Conservation (phyloP, 2,888 invertebrate genomes). For the Leptopilina drosophilae region DNA sequence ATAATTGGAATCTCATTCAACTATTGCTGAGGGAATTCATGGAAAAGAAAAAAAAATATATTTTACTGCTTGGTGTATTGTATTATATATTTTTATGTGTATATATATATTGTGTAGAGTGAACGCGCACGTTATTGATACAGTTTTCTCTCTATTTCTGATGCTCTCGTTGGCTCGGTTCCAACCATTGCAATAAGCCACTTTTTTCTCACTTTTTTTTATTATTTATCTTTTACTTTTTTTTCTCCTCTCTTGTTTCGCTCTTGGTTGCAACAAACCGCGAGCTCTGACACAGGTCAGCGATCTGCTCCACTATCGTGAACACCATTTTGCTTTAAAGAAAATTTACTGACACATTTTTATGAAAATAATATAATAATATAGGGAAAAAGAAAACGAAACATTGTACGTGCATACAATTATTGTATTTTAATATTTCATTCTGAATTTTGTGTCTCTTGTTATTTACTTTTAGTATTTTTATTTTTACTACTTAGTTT, state of each 20-base stretch:
- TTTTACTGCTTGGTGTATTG: no score
- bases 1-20: slow-evolving; percentile 1
- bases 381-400: no score
- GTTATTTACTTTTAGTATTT: no score
- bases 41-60: not conserved
- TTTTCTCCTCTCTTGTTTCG: slow-evolving; percentile 15
- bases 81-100: no score
- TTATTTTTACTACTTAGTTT: no score
- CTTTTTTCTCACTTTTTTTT: slow-evolving; percentile 3
- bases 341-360: not conserved
- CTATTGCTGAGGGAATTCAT: not conserved
- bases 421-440: no score
- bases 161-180: slow-evolving; percentile 8
- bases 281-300: slow-evolving; percentile 12
- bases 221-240: not conserved
- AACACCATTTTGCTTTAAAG: not conserved
- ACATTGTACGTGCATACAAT: no score
- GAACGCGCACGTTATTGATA: slow-evolving; percentile 13
- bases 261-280: slow-evolving; percentile 7
- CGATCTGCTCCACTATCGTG: slow-evolving; percentile 14
- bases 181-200: slow-evolving; percentile 5
- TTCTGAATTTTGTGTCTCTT: no score
- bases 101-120: no score
- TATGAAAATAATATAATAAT: no score
- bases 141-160: slow-evolving; percentile 16